phyloP scores from a whole-genome alignment of 2,113 vertebrate genomes.

The Cyanoderma ruficeps region DNA sequence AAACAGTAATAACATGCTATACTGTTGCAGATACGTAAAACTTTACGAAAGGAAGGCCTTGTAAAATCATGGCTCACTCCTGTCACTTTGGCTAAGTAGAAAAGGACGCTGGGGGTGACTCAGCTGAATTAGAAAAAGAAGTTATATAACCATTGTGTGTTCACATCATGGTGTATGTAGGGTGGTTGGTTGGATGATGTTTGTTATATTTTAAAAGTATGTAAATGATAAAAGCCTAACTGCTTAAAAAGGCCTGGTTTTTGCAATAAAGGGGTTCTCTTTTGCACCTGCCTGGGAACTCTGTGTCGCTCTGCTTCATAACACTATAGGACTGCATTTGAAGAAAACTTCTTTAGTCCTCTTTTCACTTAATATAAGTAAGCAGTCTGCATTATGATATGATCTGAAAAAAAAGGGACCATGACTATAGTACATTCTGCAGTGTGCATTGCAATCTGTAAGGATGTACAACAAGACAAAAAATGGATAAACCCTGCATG shows the following conservation, averaged over 20 bases:
- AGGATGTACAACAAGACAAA: not conserved
- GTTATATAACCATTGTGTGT: rapidly evolving
- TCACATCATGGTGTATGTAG: not conserved
- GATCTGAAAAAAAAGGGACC: not conserved
- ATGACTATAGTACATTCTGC: not conserved
- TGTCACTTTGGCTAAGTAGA: not conserved
- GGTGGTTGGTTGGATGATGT: too few relatives aligned
- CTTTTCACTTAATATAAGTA: not conserved
- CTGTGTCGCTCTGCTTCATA: rapidly evolving
- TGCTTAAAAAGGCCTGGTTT: not conserved
- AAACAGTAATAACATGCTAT: not conserved
- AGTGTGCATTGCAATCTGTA: not conserved
- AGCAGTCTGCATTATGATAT: not conserved
- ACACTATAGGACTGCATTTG: not conserved
- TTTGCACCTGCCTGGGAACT: not conserved
- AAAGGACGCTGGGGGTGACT: not conserved
- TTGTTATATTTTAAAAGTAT: not conserved
- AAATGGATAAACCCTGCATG: not conserved
- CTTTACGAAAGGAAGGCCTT: not conserved
- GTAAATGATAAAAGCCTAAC: not conserved
- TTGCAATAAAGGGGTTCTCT: not conserved
- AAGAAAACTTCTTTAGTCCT: not conserved
- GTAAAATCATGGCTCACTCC: not conserved
- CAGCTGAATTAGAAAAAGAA: not conserved
- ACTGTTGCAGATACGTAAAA: not conserved